phyloP scores from a whole-genome alignment of 1,140 invertebrate genomes.

The Drosophila ananassae region DNA sequence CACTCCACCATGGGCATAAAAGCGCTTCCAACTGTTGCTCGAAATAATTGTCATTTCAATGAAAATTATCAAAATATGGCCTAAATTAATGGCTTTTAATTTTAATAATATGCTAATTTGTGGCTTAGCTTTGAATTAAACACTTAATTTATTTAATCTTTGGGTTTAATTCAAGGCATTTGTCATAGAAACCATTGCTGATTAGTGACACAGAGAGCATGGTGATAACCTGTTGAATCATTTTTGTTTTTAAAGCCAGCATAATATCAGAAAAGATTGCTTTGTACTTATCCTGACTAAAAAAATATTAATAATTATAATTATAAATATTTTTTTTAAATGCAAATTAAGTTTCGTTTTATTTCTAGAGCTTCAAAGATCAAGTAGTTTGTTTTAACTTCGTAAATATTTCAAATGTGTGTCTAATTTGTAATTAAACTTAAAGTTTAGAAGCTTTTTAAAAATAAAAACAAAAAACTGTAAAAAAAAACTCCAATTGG shows the following conservation, averaged over 20 bases:
- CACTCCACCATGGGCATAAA: conserved; percentile 1
- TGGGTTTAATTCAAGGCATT: neutral
- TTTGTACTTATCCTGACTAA: too few relatives aligned
- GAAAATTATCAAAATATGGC: too few relatives aligned
- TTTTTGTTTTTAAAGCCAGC: too few relatives aligned
- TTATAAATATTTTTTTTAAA: too few relatives aligned
- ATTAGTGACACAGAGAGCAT: neutral
- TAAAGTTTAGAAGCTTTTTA: neutral
- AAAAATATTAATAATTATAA: too few relatives aligned
- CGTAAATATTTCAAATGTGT: neutral
- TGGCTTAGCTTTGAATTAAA: neutral
- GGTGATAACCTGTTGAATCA: neutral
- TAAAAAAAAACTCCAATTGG: too few relatives aligned
- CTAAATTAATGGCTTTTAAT: too few relatives aligned
- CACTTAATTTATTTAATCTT: neutral
- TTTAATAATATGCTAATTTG: too few relatives aligned
- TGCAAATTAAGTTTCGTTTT: too few relatives aligned
- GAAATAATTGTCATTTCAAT: too few relatives aligned
- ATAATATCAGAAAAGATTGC: too few relatives aligned
- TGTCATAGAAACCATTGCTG: neutral
- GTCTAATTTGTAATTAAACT: neutral
- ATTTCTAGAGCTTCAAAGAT: too few relatives aligned
- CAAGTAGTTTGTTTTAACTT: neutral
- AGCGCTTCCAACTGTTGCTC: neutral
- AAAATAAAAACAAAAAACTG: conserved; percentile 21